Conservation (phyloP, 1,140 invertebrate genomes). For the Drosophila pruinosa region DNA sequence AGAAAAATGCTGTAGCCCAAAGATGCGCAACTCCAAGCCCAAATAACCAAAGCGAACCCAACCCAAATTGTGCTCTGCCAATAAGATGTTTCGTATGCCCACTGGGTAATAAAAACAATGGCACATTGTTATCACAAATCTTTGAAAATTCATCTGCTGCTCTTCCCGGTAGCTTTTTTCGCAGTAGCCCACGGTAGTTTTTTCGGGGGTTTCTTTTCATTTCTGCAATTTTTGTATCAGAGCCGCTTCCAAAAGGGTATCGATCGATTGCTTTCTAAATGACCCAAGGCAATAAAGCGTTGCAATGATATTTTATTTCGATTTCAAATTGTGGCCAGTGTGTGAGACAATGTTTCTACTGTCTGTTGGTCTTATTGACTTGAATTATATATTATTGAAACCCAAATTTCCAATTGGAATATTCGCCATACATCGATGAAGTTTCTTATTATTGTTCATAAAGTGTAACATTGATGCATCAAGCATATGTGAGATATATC, state of each 20-base stretch:
- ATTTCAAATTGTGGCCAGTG: conserved; percentile 40
- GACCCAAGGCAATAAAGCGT: conserved; percentile 46
- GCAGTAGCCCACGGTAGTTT: conserved; percentile 77
- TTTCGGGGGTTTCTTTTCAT: conserved; percentile 21
- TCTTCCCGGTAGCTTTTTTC: conserved; percentile 77
- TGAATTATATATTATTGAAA: background rate
- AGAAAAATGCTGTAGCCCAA: conserved; percentile 11
- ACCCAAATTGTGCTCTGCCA: conserved; percentile 51
- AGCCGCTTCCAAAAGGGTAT: conserved; percentile 42
- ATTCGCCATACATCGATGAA: too few relatives aligned
- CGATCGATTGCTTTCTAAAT: conserved; percentile 80
- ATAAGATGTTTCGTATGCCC: conserved; percentile 43
- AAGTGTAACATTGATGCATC: too few relatives aligned
- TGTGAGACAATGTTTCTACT: conserved; percentile 16
- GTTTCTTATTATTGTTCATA: too few relatives aligned
- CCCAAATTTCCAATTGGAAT: too few relatives aligned
- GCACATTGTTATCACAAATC: conserved; percentile 67
- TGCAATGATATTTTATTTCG: conserved; percentile 75
- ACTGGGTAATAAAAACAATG: conserved; percentile 67
- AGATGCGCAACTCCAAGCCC: conserved; percentile 16
- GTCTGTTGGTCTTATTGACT: background rate
- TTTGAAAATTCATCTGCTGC: conserved; percentile 55
- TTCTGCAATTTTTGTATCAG: conserved; percentile 32
- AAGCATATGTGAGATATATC: too few relatives aligned
- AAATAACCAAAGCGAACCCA: conserved; percentile 36